phyloP scores from a whole-genome alignment of 1,140 invertebrate species.

The Calliopsis andreniformis region DNA sequence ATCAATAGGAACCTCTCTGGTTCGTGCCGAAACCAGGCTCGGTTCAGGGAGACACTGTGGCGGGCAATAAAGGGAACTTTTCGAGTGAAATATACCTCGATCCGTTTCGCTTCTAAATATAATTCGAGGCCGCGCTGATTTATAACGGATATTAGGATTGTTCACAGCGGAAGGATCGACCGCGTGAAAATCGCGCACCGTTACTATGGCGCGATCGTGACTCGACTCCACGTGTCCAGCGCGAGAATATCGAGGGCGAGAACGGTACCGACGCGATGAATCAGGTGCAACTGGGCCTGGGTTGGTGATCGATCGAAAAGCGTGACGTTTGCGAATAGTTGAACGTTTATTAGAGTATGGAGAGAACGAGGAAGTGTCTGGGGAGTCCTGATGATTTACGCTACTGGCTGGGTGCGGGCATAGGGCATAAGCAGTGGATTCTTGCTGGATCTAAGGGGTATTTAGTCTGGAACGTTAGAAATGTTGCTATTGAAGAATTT shows the following conservation, averaged over 20 bases:
- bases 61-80: slow-evolving; percentile 13
- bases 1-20: slow-evolving; percentile 41
- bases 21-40: slow-evolving; percentile 8
- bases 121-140: slow-evolving; percentile 30
- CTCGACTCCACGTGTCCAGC: neutral
- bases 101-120: slow-evolving; percentile 20
- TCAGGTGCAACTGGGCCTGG: slow-evolving; percentile 18
- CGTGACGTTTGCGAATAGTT: slow-evolving; percentile 17
- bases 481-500: no score
- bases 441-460: no score
- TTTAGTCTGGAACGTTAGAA: no score
- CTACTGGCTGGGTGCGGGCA: no score
- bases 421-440: no score
- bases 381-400: no score
- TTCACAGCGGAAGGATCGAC: neutral
- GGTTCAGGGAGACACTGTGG: neutral
- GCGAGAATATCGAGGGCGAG: slow-evolving; percentile 26
- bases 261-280: slow-evolving; percentile 40
- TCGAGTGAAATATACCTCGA: neutral
- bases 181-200: slow-evolving; percentile 1
- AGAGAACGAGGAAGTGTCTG: no score
- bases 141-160: slow-evolving; percentile 37
- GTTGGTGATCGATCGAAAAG: neutral
- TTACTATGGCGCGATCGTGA: slow-evolving; percentile 17
- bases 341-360: no score